Evolutionary conservation across 1,140 invertebrate genomes (phyloP).

Genomic region (Drosophila ambigua): DNA sequence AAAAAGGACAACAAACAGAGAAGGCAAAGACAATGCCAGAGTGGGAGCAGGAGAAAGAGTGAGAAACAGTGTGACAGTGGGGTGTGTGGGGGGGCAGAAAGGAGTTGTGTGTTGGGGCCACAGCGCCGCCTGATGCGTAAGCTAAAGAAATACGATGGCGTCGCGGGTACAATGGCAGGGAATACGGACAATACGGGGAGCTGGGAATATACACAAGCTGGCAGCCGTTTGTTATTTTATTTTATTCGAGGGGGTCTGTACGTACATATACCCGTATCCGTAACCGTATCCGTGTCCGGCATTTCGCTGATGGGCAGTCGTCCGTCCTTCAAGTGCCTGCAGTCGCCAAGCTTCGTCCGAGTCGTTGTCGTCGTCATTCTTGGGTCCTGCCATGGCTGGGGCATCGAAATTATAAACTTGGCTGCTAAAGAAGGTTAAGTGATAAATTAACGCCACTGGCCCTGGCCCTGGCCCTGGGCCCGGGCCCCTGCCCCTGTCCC

Average conservation of each 20-base stretch:
- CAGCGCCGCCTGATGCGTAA: slow-evolving; percentile 43
- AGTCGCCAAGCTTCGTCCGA: slow-evolving; percentile 42
- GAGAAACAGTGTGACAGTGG: neutral
- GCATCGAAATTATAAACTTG: slow-evolving; percentile 78
- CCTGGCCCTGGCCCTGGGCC: slow-evolving; percentile 15
- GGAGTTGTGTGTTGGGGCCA: too few relatives aligned
- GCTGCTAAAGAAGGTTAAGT: slow-evolving; percentile 80
- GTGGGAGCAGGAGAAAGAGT: neutral
- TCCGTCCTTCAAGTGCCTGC: slow-evolving; percentile 73
- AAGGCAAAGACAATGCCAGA: slow-evolving; percentile 11
- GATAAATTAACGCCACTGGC: slow-evolving; percentile 74
- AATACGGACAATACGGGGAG: neutral
- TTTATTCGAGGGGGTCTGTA: slow-evolving; percentile 54
- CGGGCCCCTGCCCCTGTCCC: neutral
- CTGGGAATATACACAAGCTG: slow-evolving; percentile 42
- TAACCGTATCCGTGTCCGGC: slow-evolving; percentile 21
- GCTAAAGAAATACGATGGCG: slow-evolving; percentile 72
- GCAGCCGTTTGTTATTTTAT: slow-evolving; percentile 70
- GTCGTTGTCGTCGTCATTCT: slow-evolving; percentile 47
- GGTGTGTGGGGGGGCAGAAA: neutral
- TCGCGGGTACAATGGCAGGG: slow-evolving; percentile 64
- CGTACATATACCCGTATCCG: slow-evolving; percentile 1
- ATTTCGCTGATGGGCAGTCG: slow-evolving; percentile 72
- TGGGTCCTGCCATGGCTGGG: slow-evolving; percentile 39
- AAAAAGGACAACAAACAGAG: slow-evolving; percentile 52